A percentile compares a stretch with the other conserved stretches of the same genome.
Conservation (phyloP, 2,113 vertebrate species). For the Redunca redunca region DNA sequence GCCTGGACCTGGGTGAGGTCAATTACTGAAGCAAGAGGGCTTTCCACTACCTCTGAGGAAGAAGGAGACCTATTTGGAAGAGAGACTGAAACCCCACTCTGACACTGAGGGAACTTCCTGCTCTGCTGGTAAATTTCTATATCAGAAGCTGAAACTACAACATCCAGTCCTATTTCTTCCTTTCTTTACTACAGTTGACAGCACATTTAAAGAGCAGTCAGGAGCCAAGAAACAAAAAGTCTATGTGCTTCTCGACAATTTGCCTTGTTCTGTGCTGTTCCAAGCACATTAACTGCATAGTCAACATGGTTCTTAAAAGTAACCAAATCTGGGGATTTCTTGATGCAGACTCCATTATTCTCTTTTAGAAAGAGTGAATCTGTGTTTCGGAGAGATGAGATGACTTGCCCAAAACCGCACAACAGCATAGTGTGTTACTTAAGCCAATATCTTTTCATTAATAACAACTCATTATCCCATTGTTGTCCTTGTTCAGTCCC, state of each 20-base stretch:
- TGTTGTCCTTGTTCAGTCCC: background rate
- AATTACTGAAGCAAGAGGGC: background rate
- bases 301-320: background rate
- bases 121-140: background rate
- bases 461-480: background rate
- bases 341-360: background rate
- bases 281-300: background rate
- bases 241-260: background rate
- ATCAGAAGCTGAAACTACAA: background rate
- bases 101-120: background rate
- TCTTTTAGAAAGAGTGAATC: background rate
- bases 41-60: background rate
- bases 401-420: background rate
- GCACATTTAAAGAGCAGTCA: background rate
- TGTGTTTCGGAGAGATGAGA: background rate
- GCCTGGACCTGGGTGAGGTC: background rate
- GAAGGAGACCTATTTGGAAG: background rate
- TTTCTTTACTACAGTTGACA: background rate
- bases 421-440: background rate
- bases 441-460: background rate
- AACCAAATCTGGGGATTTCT: background rate
- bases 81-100: background rate
- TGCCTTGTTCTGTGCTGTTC: too few relatives aligned
- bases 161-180: background rate
- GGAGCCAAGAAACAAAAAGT: background rate